Percentiles rank a stretch among this genome's conserved stretches.
phyloP scores from a whole-genome alignment of 2,888 invertebrate species.

The Heliothis peltigera region DNA sequence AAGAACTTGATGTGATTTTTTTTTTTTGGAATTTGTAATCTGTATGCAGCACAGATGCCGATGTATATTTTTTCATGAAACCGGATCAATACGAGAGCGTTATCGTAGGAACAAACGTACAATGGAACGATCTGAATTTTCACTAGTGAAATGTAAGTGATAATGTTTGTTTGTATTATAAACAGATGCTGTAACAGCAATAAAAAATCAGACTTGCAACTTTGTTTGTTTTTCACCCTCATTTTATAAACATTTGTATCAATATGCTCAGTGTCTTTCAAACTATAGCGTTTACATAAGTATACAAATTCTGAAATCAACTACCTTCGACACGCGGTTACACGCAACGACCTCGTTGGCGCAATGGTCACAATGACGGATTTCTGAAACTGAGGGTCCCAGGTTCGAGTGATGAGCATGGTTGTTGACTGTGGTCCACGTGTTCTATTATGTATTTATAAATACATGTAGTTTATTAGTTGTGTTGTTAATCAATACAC shows the following conservation, averaged over 20 bases:
- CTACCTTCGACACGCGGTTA: too few relatives aligned
- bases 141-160: slow-evolving; percentile 85
- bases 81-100: slow-evolving; percentile 58
- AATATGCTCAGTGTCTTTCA: too few relatives aligned
- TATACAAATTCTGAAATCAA: too few relatives aligned
- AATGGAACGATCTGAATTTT: slow-evolving; percentile 82
- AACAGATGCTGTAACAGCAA: slow-evolving; percentile 89
- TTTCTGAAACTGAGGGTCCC: too few relatives aligned
- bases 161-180: slow-evolving; percentile 87
- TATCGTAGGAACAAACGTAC: slow-evolving; percentile 71
- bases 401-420: too few relatives aligned
- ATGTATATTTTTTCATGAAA: slow-evolving; percentile 71
- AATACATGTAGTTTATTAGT: too few relatives aligned
- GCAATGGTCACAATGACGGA: too few relatives aligned
- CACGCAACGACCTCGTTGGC: too few relatives aligned
- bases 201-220: slow-evolving; percentile 86
- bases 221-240: slow-evolving; percentile 65
- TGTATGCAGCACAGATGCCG: slow-evolving; percentile 56
- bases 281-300: too few relatives aligned
- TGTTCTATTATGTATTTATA: too few relatives aligned
- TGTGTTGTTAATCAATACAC: too few relatives aligned
- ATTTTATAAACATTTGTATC: background rate
- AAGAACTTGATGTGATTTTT: slow-evolving; percentile 74
- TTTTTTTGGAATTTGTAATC: slow-evolving; percentile 53
- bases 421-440: too few relatives aligned